phyloP scores from a whole-genome alignment of 2,888 invertebrate genomes.

The Vandiemenella viatica region DNA sequence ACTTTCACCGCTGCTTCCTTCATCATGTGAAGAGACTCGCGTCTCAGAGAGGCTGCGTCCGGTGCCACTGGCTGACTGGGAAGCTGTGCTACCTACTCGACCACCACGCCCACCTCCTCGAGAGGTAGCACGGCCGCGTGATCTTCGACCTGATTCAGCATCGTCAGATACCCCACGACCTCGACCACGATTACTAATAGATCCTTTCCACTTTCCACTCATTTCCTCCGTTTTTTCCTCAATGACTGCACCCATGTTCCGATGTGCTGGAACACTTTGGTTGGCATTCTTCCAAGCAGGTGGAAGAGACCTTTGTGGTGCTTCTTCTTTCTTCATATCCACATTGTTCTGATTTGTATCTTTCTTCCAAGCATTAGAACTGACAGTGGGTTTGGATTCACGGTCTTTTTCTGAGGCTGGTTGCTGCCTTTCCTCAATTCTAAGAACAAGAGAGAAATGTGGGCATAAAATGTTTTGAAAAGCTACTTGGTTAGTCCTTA shows the following conservation, averaged over 20 bases:
- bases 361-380: neutral
- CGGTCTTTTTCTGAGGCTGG: too few relatives aligned
- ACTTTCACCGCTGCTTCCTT: neutral
- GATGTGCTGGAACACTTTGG: neutral
- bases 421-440: too few relatives aligned
- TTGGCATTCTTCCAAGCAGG: neutral
- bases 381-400: too few relatives aligned
- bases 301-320: neutral
- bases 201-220: neutral
- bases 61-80: neutral
- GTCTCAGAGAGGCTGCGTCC: constrained; percentile 4
- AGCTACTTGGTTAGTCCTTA: too few relatives aligned
- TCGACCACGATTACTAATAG: neutral
- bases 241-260: neutral
- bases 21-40: neutral
- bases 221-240: neutral
- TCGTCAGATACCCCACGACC: neutral
- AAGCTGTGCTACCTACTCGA: neutral
- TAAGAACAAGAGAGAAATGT: too few relatives aligned
- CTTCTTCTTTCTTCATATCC: neutral
- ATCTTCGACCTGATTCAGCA: neutral
- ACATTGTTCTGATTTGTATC: neutral
- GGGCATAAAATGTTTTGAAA: too few relatives aligned
- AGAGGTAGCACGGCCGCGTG: neutral
- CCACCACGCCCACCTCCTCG: neutral